phyloP scores from a whole-genome alignment of 2,113 vertebrate species.

The Ictidomys tridecemlineatus region DNA sequence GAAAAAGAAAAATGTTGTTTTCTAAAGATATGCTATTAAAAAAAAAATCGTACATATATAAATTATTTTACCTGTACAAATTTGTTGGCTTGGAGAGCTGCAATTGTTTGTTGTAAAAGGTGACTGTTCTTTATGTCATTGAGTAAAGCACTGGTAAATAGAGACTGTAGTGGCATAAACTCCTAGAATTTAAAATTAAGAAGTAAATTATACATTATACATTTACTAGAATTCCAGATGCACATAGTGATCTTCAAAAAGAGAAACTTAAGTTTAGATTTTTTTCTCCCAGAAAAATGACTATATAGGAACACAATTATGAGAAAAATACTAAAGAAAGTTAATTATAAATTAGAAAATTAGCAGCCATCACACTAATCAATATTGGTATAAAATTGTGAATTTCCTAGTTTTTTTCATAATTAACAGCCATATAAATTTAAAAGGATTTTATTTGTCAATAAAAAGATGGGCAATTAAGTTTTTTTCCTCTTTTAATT shows the following conservation, averaged over 20 bases:
- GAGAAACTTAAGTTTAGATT: conserved; percentile 47
- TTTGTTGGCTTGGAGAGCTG: conserved; percentile 96
- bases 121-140: conserved; percentile 95
- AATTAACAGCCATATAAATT: conserved; percentile 17
- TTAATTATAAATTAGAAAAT: conserved; percentile 59
- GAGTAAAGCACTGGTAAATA: conserved; percentile 94
- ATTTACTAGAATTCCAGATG: neutral
- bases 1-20: conserved; percentile 67
- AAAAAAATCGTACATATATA: neutral
- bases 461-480: conserved; percentile 53
- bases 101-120: conserved; percentile 93
- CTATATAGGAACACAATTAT: conserved; percentile 32
- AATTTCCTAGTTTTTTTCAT: conserved; percentile 8
- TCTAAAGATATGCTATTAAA: conserved; percentile 6
- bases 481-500: neutral
- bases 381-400: conserved; percentile 11
- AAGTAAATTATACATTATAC: neutral
- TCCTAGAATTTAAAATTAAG: conserved; percentile 89
- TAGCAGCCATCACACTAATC: conserved; percentile 16
- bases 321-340: conserved; percentile 52
- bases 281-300: conserved; percentile 37
- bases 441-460: conserved; percentile 43
- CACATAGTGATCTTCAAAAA: neutral
- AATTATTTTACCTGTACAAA: conserved; percentile 94
- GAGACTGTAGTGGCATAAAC: conserved; percentile 96